Evolutionary conservation across 2,113 vertebrate genomes (phyloP).

Genomic region (Oceanites oceanicus): DNA sequence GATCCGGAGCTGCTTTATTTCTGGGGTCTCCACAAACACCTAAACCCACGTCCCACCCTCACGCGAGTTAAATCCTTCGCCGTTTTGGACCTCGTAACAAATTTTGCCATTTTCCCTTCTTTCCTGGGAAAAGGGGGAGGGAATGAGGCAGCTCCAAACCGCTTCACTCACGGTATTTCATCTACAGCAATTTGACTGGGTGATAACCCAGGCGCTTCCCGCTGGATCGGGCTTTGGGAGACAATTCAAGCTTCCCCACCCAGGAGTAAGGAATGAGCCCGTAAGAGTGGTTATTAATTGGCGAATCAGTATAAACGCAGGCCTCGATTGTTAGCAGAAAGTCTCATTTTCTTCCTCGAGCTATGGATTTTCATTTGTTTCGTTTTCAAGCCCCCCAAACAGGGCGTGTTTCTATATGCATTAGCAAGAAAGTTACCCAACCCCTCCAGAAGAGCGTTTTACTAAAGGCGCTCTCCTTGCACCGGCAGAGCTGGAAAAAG

Average conservation of each 20-base stretch:
- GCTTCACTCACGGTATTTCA: not conserved
- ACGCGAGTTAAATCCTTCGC: too few relatives aligned
- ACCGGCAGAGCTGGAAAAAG: not conserved
- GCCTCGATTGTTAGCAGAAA: not conserved
- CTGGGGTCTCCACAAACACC: too few relatives aligned
- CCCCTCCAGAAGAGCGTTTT: not conserved
- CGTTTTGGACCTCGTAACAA: fast-evolving
- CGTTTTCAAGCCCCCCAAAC: not conserved
- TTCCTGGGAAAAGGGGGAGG: too few relatives aligned
- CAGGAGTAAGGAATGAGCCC: not conserved
- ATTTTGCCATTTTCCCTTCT: not conserved
- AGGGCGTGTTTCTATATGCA: not conserved
- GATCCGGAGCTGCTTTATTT: not conserved
- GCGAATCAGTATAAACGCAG: not conserved
- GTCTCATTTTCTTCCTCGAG: not conserved
- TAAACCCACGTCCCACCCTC: not conserved
- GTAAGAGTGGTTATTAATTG: not conserved
- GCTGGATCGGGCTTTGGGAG: not conserved
- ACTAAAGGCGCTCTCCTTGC: not conserved
- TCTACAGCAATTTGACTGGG: too few relatives aligned
- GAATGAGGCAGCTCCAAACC: not conserved
- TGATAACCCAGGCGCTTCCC: too few relatives aligned
- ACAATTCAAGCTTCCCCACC: not conserved
- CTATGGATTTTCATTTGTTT: not conserved
- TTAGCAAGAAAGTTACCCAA: not conserved